A percentile compares a stretch with the other conserved stretches of the same genome.
Conservation (phyloP, 1,140 invertebrate species). For the Amyelois transitella region DNA sequence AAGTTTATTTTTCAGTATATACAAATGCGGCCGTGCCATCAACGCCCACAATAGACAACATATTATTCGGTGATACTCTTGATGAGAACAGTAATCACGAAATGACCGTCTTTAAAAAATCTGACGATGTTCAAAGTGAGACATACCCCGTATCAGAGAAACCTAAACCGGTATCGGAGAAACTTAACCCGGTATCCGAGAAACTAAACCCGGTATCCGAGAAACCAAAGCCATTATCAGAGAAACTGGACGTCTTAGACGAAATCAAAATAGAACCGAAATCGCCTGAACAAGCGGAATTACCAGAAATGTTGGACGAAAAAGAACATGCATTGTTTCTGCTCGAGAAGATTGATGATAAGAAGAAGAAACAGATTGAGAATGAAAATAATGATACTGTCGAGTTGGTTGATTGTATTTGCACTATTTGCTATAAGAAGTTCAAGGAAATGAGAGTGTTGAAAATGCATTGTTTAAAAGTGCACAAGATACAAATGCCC, state of each 20-base stretch:
- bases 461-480: conserved; percentile 60
- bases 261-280: conserved; percentile 25
- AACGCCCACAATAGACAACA: conserved; percentile 51
- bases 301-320: background rate
- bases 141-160: no score
- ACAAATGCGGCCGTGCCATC: conserved; percentile 25
- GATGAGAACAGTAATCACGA: conserved; percentile 8
- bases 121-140: no score
- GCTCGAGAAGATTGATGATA: conserved; percentile 2
- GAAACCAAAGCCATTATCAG: conserved; percentile 15
- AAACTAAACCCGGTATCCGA: conserved; percentile 17
- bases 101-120: no score
- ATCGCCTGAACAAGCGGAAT: background rate
- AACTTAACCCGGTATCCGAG: conserved; percentile 16
- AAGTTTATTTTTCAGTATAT: conserved; percentile 24
- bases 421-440: conserved; percentile 67
- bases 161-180: conserved; percentile 13
- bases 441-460: conserved; percentile 61
- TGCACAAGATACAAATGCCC: conserved; percentile 60
- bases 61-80: conserved; percentile 44
- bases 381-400: conserved; percentile 41
- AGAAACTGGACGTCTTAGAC: conserved; percentile 30
- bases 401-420: conserved; percentile 36
- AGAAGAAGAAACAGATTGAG: conserved; percentile 6
- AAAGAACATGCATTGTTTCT: background rate